Conservation (phyloP, 1,140 invertebrate genomes). For the Cryptotermes secundus region DNA sequence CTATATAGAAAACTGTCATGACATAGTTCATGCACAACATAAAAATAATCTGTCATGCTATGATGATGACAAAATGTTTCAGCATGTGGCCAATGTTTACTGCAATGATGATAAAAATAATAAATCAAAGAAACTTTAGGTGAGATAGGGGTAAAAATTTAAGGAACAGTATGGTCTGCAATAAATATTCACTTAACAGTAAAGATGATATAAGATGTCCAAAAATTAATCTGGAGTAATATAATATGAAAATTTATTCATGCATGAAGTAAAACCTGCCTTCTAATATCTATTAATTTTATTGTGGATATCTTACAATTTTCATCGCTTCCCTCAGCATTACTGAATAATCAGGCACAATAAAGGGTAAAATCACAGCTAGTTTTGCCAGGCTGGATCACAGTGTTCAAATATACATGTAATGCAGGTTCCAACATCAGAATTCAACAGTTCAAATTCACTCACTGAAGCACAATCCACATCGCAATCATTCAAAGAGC, state of each 20-base stretch:
- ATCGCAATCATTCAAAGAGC: background rate
- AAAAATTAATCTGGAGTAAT: background rate
- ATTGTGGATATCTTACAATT: constrained; percentile 7
- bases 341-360: constrained; percentile 1
- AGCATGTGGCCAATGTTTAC: background rate
- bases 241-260: background rate
- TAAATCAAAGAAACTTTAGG: background rate
- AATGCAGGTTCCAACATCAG: constrained; percentile 15
- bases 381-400: constrained; percentile 15
- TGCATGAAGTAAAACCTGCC: background rate
- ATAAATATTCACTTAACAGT: background rate
- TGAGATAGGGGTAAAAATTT: background rate
- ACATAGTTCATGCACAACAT: background rate
- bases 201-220: background rate
- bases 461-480: background rate
- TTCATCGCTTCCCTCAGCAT: background rate
- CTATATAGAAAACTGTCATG: background rate
- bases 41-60: background rate
- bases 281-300: background rate
- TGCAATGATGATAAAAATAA: background rate
- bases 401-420: constrained; percentile 5
- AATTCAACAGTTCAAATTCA: background rate
- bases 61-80: background rate
- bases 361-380: constrained; percentile 13
- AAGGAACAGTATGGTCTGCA: background rate